These are phyloP conservation scores for Gila robusta DNA, from an alignment of 2,797 vertebrate species.

Conservation along the genomic window DNA sequence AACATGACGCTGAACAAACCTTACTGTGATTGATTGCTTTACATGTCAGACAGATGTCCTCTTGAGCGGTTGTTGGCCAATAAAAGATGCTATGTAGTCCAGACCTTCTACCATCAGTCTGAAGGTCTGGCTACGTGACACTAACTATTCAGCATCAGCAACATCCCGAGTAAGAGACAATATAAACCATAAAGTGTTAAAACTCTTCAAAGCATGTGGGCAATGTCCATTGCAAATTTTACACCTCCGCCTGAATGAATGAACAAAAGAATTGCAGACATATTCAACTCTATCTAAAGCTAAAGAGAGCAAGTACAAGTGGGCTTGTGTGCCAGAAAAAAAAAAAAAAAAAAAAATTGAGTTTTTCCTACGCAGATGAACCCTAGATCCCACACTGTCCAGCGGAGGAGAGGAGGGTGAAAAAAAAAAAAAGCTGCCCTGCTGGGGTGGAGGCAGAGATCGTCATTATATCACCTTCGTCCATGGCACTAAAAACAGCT, in stretches of 20 bases:
- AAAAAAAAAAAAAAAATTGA: slow-evolving; percentile 36
- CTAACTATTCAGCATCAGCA: background rate
- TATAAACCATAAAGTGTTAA: background rate
- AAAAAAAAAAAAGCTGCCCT: background rate
- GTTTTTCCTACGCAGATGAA: slow-evolving; percentile 40
- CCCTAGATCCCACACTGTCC: slow-evolving; percentile 32
- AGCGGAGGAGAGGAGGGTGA: slow-evolving; percentile 1
- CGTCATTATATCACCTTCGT: slow-evolving; percentile 45
- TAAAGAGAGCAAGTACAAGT: background rate
- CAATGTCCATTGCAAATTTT: slow-evolving; percentile 9
- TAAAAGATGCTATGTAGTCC: background rate
- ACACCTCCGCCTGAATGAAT: slow-evolving; percentile 41
- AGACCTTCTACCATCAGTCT: background rate
- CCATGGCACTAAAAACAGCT: slow-evolving; percentile 39
- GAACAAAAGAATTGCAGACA: slow-evolving; percentile 29
- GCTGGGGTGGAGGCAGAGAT: slow-evolving; percentile 27
- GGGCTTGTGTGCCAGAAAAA: slow-evolving; percentile 21
- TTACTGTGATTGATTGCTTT: background rate
- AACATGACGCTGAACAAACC: too few species aligned
- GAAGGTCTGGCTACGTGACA: background rate
- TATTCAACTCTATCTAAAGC: slow-evolving; percentile 11
- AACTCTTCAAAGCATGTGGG: slow-evolving; percentile 24
- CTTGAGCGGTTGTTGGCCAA: background rate
- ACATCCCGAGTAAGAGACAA: background rate
- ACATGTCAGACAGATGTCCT: background rate